Evolutionary conservation across 2,888 invertebrate species (phyloP).

Genomic region (Tachina grossa): DNA sequence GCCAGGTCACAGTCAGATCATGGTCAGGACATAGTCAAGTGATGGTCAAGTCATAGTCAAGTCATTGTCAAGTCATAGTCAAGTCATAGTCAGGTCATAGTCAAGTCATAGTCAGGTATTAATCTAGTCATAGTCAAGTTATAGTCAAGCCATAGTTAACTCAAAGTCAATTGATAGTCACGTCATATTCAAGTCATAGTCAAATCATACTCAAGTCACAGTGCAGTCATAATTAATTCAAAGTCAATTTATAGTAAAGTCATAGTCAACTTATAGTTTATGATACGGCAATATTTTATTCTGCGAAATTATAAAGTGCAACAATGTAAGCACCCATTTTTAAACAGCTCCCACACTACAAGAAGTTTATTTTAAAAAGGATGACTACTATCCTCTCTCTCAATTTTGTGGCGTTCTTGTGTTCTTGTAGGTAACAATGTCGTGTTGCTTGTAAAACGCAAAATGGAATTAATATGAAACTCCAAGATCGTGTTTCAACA

Average conservation of each 20-base stretch:
- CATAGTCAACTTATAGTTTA: background rate
- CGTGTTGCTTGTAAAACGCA: slow-evolving; percentile 72
- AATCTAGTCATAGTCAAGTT: background rate
- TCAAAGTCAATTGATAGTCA: too few species aligned
- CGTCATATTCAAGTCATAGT: background rate
- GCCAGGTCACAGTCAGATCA: background rate
- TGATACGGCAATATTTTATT: too few species aligned
- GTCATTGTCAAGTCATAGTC: background rate
- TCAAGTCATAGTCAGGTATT: background rate
- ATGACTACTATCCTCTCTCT: slow-evolving; percentile 30
- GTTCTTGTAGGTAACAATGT: slow-evolving; percentile 64
- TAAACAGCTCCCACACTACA: background rate
- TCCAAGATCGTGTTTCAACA: slow-evolving; percentile 71
- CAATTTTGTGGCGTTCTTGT: slow-evolving; percentile 58
- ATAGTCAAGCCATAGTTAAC: background rate
- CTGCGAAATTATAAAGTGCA: background rate
- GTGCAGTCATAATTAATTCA: background rate
- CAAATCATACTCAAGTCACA: background rate
- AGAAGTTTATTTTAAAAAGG: slow-evolving; percentile 45
- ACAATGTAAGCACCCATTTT: background rate
- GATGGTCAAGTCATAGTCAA: background rate
- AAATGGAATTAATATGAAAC: slow-evolving; percentile 74
- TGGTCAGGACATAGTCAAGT: background rate
- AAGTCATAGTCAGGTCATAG: background rate
- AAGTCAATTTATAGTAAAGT: background rate